A percentile compares a stretch with the other conserved stretches of the same genome.
phyloP scores from a whole-genome alignment of 2,797 vertebrate genomes.

The Gallinago nigripennis region DNA sequence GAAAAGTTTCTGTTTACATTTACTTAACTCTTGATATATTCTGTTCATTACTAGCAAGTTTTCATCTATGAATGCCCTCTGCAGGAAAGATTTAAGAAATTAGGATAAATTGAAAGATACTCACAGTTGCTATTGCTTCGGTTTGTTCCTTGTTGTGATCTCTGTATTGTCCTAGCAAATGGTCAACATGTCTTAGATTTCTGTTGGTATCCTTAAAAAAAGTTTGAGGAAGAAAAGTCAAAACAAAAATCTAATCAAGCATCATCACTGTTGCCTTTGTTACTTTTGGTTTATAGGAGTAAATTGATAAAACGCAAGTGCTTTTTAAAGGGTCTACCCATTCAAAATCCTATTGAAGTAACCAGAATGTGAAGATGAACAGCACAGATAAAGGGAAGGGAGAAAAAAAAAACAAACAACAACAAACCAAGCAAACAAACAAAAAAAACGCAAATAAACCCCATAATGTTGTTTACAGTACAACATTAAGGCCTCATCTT shows the following conservation, averaged over 20 bases:
- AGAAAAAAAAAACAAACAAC: neutral
- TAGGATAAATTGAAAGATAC: constrained; percentile 41
- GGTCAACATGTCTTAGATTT: constrained; percentile 90
- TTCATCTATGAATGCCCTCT: neutral
- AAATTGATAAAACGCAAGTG: neutral
- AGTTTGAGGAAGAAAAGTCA: neutral
- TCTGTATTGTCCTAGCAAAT: constrained; percentile 90
- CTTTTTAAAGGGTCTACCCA: neutral
- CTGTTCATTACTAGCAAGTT: neutral
- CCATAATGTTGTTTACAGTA: neutral
- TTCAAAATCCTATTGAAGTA: neutral
- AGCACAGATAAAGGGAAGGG: neutral
- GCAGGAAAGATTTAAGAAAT: neutral
- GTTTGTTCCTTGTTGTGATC: constrained; percentile 88
- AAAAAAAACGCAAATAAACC: no score
- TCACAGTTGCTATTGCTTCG: constrained; percentile 86
- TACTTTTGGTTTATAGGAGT: neutral
- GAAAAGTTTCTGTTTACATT: neutral
- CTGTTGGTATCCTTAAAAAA: constrained; percentile 87
- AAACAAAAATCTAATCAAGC: neutral
- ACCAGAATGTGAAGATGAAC: neutral
- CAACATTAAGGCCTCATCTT: neutral
- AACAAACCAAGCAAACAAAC: neutral
- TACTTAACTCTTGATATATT: neutral
- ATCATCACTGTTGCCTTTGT: neutral